These are phyloP conservation scores for Lepidurus apus DNA, from an alignment of 1,140 invertebrate species.

Conservation along the genomic window DNA sequence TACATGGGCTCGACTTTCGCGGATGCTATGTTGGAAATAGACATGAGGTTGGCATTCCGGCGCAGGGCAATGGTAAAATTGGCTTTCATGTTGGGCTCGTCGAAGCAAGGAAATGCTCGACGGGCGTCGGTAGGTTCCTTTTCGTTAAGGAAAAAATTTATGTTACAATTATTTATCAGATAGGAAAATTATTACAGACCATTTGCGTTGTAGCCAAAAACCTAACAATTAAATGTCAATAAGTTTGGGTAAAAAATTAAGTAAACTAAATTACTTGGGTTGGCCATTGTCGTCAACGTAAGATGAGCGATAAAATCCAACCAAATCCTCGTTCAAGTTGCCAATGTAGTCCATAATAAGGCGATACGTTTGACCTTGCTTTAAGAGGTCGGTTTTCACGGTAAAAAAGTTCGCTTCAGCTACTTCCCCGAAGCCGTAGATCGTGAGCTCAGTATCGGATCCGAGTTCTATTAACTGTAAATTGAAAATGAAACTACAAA, in stretches of 20 bases:
- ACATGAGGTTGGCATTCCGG: conserved; percentile 41
- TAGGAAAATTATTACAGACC: not conserved
- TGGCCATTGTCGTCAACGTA: conserved; percentile 29
- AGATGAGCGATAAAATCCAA: conserved; percentile 31
- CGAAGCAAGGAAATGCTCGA: conserved; percentile 85
- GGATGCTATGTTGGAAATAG: conserved; percentile 41
- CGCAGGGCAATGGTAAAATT: conserved; percentile 50
- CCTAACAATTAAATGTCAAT: conserved; percentile 26
- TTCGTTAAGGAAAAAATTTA: not conserved
- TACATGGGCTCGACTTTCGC: conserved; percentile 26
- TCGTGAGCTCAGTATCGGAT: conserved; percentile 1
- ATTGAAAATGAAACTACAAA: conserved; percentile 4
- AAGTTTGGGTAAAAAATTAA: not conserved
- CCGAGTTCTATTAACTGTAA: conserved; percentile 11
- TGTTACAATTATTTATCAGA: not conserved
- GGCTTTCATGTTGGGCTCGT: conserved; percentile 77
- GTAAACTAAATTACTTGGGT: not conserved
- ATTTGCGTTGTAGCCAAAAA: conserved; percentile 37
- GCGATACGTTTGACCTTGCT: conserved; percentile 22
- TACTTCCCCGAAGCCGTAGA: not conserved
- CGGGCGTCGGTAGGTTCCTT: conserved; percentile 63
- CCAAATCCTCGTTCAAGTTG: conserved; percentile 30
- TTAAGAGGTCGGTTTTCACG: conserved; percentile 2
- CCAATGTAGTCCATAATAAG: conserved; percentile 27
- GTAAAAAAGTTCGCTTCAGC: conserved; percentile 21